A percentile compares a stretch with the other conserved stretches of the same genome.
Conservation (phyloP, 2,888 invertebrate species). For the Melinopterus prodromus region DNA sequence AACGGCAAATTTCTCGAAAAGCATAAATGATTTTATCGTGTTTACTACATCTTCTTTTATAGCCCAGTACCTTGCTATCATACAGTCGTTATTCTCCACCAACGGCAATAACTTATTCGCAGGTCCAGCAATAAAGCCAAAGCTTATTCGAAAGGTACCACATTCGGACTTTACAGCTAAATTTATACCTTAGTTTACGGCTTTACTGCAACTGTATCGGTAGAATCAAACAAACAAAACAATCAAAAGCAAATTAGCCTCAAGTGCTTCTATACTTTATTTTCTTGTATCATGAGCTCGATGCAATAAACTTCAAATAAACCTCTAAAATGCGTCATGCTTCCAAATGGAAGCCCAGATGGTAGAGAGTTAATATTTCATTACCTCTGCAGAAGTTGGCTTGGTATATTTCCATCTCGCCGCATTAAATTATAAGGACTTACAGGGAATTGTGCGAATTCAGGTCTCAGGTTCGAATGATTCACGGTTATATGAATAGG, state of each 20-base stretch:
- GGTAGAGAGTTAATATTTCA: not conserved
- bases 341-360: not conserved
- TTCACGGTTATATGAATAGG: not conserved
- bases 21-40: not conserved
- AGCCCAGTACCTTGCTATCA: not conserved
- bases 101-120: not conserved
- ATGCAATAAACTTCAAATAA: not conserved
- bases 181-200: not conserved
- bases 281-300: not conserved
- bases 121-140: not conserved
- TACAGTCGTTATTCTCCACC: not conserved
- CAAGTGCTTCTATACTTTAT: not conserved
- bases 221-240: not conserved
- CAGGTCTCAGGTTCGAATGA: not conserved
- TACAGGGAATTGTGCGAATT: not conserved
- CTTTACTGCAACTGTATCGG: not conserved
- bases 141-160: not conserved
- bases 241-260: not conserved
- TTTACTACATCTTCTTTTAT: not conserved
- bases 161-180: not conserved
- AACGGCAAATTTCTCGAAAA: not conserved
- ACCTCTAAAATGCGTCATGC: not conserved
- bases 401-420: not conserved
- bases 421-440: not conserved
- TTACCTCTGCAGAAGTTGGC: not conserved